Percentiles rank a stretch among this genome's conserved stretches.
phyloP scores from a whole-genome alignment of 2,113 vertebrate genomes.

The Syrrhaptes paradoxus region DNA sequence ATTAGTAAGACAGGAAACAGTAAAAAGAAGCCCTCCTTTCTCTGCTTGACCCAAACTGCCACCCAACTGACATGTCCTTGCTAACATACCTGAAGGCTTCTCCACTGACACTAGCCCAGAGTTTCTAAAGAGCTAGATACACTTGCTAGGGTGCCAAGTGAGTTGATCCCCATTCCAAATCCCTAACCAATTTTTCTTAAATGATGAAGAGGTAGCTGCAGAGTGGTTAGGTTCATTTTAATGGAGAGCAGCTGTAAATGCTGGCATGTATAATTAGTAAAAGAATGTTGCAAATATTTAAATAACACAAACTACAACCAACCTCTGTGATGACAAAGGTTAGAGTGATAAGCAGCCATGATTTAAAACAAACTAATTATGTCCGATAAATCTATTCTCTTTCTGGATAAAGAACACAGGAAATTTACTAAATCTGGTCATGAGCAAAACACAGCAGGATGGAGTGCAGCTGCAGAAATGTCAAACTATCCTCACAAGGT shows the following conservation, averaged over 20 bases:
- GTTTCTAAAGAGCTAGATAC: neutral
- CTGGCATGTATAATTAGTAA: neutral
- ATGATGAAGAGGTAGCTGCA: neutral
- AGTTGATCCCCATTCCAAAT: neutral
- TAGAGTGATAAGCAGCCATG: constrained; percentile 19
- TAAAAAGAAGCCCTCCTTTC: neutral
- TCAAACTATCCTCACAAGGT: constrained; percentile 53
- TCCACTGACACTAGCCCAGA: rapidly evolving
- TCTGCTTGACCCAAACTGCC: neutral
- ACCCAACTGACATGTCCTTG: neutral
- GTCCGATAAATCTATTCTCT: constrained; percentile 5
- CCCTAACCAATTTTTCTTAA: neutral
- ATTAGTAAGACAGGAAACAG: neutral
- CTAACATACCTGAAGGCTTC: neutral
- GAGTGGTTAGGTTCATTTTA: neutral
- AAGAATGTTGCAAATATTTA: constrained; percentile 35
- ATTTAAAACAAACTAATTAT: constrained; percentile 45
- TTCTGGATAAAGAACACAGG: constrained; percentile 46
- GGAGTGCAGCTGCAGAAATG: constrained; percentile 54
- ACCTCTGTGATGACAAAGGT: constrained; percentile 34
- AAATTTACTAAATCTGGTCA: constrained; percentile 20
- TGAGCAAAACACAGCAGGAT: constrained; percentile 13
- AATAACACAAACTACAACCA: constrained; percentile 13
- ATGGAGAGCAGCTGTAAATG: constrained; percentile 29
- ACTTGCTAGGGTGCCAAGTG: neutral